phyloP scores from a whole-genome alignment of 1,140 invertebrate genomes.

The Drosophila prosaltans region DNA sequence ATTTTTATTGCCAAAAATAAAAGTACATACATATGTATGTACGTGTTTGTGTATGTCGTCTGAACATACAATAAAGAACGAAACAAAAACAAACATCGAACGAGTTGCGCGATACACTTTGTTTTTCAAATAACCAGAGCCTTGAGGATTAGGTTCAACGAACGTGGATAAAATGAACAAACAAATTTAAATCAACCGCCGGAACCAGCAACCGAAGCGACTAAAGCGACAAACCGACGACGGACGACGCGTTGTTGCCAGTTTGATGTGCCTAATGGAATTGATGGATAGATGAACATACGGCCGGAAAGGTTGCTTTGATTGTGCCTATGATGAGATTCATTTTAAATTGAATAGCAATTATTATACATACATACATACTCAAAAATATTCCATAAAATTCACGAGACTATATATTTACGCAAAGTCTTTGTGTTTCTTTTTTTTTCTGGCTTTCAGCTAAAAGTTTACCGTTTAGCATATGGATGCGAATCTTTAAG shows the following conservation, averaged over 20 bases:
- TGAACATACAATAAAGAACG: neutral
- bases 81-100: constrained; percentile 52
- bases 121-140: constrained; percentile 49
- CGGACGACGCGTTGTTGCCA: neutral
- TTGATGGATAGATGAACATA: constrained; percentile 23
- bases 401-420: constrained; percentile 36
- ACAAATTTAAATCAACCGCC: constrained; percentile 17
- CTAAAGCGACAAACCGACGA: neutral
- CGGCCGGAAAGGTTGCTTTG: no score
- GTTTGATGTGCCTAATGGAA: constrained; percentile 45
- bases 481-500: constrained; percentile 35
- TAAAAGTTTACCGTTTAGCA: constrained; percentile 35
- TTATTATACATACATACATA: constrained; percentile 17
- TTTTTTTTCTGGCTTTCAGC: neutral
- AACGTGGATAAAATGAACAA: constrained; percentile 55
- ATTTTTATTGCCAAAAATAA: constrained; percentile 75
- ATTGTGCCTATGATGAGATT: constrained; percentile 16
- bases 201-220: constrained; percentile 1
- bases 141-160: constrained; percentile 69
- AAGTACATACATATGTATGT: constrained; percentile 37
- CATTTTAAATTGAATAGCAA: constrained; percentile 37
- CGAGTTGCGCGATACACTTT: constrained; percentile 62
- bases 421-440: constrained; percentile 16
- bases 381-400: constrained; percentile 47
- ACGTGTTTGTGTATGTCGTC: neutral